Evolutionary conservation across 2,888 invertebrate genomes (phyloP).

Genomic region (Zygogramma bicolorata): DNA sequence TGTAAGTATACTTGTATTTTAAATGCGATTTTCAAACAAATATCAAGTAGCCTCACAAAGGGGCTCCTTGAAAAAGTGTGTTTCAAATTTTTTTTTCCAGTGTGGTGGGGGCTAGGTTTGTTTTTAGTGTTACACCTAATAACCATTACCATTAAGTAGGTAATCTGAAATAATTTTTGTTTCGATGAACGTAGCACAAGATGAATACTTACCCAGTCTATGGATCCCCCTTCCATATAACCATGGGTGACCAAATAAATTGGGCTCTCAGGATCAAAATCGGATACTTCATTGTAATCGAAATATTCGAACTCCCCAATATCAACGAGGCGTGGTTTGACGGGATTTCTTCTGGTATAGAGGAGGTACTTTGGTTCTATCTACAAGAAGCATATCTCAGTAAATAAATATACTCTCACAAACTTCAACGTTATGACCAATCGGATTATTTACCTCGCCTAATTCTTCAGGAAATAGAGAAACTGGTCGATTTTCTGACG

Average conservation of each 20-base stretch:
- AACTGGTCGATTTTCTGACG: conserved; percentile 81
- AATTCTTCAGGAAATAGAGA: conserved; percentile 83
- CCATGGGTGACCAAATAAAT: conserved; percentile 88
- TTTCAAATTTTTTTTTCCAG: too few species aligned
- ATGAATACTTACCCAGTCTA: conserved; percentile 81
- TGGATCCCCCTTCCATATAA: conserved; percentile 85
- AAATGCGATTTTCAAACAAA: too few species aligned
- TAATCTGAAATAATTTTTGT: too few species aligned
- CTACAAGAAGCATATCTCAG: conserved; percentile 60
- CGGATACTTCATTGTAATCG: conserved; percentile 65
- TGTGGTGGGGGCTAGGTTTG: too few species aligned
- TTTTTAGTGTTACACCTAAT: too few species aligned
- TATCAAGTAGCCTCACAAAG: too few species aligned
- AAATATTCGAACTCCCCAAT: conserved; percentile 77
- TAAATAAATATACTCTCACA: not conserved
- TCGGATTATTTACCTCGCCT: conserved; percentile 69
- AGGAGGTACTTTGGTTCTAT: conserved; percentile 74
- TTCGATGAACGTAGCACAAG: too few species aligned
- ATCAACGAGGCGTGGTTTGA: conserved; percentile 73
- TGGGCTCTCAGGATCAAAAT: conserved; percentile 74
- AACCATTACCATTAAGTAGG: too few species aligned
- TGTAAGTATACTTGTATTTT: too few species aligned
- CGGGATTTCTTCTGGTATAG: conserved; percentile 69
- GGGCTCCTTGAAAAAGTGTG: too few species aligned
- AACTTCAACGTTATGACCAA: too few species aligned